phyloP scores from a whole-genome alignment of 2,113 vertebrate genomes.

The Embiotoca jacksoni region DNA sequence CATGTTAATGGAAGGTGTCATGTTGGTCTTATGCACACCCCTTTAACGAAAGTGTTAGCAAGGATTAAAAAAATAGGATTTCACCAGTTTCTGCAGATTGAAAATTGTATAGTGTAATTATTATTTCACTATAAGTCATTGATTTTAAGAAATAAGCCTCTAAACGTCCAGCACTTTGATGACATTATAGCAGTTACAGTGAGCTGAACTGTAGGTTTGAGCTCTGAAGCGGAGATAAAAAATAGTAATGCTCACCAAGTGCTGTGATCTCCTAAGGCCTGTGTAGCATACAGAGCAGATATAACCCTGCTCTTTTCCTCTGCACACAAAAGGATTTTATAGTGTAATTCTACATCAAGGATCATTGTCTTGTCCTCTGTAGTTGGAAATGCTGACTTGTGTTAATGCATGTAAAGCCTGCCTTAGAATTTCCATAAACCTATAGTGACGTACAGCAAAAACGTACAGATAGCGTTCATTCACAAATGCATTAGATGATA shows the following conservation, averaged over 20 bases:
- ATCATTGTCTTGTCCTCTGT: conserved; percentile 48
- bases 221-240: conserved; percentile 46
- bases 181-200: conserved; percentile 38
- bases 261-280: conserved; percentile 47
- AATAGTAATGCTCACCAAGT: conserved; percentile 54
- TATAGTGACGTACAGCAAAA: conserved; percentile 11
- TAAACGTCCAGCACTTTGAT: conserved; percentile 11
- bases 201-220: conserved; percentile 30
- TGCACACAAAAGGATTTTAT: conserved; percentile 59
- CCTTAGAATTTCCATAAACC: conserved; percentile 47
- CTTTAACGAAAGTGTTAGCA: too few species aligned
- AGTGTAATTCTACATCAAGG: conserved; percentile 61
- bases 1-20: too few species aligned
- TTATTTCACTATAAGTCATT: not conserved
- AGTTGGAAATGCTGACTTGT: conserved; percentile 37
- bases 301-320: conserved; percentile 28
- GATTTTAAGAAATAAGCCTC: conserved; percentile 2
- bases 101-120: not conserved
- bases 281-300: conserved; percentile 57
- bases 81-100: not conserved
- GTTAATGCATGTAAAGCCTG: conserved; percentile 61
- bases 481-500: conserved; percentile 34
- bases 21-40: too few species aligned
- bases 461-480: conserved; percentile 22
- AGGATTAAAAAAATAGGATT: not conserved